Evolutionary conservation across 2,797 vertebrate species (phyloP), one percentile per base, ranked within the genome.

Genomic region (Kryptopterus vitreolus): DNA sequence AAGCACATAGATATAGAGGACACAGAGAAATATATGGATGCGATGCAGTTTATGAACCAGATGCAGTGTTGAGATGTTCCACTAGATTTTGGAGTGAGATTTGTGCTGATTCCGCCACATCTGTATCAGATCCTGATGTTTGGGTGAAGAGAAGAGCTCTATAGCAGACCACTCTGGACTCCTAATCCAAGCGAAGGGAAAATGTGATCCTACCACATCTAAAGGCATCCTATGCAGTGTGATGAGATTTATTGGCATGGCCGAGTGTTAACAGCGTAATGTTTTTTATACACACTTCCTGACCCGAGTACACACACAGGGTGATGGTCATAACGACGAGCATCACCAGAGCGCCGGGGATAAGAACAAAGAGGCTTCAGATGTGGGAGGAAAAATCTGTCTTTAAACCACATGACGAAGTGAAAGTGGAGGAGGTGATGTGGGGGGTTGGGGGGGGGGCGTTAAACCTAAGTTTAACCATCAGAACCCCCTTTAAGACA

Each of bases 371-470:
- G 1, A 26, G 65, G 50, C 29, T 59, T 81, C 55, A 78, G 80
- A 84, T 81, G 82, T 87, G 84, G 82, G 77, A 53, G 50, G 61
- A 53, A 66, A n/a, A 62, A 81, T 87, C 79, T 38, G 33, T 80
- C 77, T 66, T 62, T 70, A 38, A 69, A 78, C 84, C 80, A 77
- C 81, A 86, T 80, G 78, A 85, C 76, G 61, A 66, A 46, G 38
- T 58, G 13, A 61, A 52, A 79, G 43, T 62, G 62, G 55, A 55
- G 16, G 61, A 13, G 3, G 9, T 43, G 10, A 43, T 43, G 38
- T n/a, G 1, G 8, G 68, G 7, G 24, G 46, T 29, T 2, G 26
- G 4, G 43, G 65, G 6, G 13, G n/a, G 43, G 68, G 29, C 0
- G 31, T 66, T 70, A 82, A 79, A 82, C 83, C 78, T n/a, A 77